These are phyloP conservation scores for Calosoma granatense DNA, from an alignment of 1,140 invertebrate species.

Conservation along the genomic window DNA sequence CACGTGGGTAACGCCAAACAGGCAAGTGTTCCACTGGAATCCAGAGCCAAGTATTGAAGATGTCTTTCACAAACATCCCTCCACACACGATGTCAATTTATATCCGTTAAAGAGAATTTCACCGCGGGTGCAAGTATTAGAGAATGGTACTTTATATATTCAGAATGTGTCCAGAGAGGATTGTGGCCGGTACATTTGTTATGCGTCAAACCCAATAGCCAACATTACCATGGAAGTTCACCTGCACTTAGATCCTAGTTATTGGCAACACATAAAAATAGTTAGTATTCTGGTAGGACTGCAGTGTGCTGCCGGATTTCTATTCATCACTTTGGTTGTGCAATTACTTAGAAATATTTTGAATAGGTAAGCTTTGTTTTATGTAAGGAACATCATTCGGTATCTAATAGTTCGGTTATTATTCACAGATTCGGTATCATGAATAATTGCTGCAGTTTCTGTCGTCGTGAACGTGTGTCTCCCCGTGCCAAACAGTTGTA, in stretches of 20 bases:
- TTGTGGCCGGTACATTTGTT: constrained; percentile 80
- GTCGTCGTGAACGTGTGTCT: constrained; percentile 52
- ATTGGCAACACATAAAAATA: constrained; percentile 71
- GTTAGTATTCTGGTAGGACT: constrained; percentile 73
- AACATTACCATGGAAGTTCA: constrained; percentile 63
- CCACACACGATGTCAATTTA: constrained; percentile 44
- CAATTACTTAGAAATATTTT: constrained; percentile 64
- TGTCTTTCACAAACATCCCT: constrained; percentile 51
- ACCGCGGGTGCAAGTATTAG: constrained; percentile 41
- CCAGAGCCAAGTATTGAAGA: constrained; percentile 54
- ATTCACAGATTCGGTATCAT: constrained; percentile 53
- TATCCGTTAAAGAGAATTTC: constrained; percentile 37
- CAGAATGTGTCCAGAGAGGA: constrained; percentile 55
- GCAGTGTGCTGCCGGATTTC: constrained; percentile 64
- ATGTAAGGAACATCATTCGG: background rate
- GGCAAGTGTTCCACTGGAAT: constrained; percentile 59
- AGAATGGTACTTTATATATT: constrained; percentile 43
- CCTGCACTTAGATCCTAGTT: constrained; percentile 69
- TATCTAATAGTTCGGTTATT: background rate
- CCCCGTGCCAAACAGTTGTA: constrained; percentile 73
- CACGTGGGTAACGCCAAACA: constrained; percentile 74
- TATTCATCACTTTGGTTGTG: constrained; percentile 64
- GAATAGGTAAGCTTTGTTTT: constrained; percentile 47
- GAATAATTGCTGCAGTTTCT: constrained; percentile 56
- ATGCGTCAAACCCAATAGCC: constrained; percentile 70